Evolutionary conservation across 2,888 invertebrate genomes (phyloP).

Genomic region (Malthinus flaveolus): DNA sequence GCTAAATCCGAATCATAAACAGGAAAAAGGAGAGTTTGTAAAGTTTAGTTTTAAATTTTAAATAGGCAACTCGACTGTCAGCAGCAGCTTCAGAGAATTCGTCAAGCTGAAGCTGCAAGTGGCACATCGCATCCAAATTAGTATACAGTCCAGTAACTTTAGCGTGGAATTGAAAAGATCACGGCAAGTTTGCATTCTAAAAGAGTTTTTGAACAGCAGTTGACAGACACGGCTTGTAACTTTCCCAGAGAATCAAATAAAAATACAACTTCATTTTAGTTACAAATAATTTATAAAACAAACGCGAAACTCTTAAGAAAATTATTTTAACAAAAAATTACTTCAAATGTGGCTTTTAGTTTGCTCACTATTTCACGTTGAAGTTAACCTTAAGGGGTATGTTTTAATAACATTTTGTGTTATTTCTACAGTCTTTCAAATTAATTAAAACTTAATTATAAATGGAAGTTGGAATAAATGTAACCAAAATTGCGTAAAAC

Average conservation of each 20-base stretch:
- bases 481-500: conserved; percentile 25
- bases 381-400: no score
- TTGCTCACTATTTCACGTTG: no score
- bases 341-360: no score
- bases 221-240: conserved; percentile 33
- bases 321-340: no score
- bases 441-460: conserved; percentile 27
- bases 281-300: no score
- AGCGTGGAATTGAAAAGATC: conserved; percentile 45
- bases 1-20: conserved; percentile 32
- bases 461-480: conserved; percentile 13
- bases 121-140: conserved; percentile 44
- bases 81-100: conserved; percentile 41
- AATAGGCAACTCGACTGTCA: conserved; percentile 40
- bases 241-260: conserved; percentile 23
- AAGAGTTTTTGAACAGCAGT: conserved; percentile 34
- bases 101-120: conserved; percentile 42
- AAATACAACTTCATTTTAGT: conserved; percentile 11
- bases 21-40: conserved; percentile 33
- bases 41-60: conserved; percentile 41
- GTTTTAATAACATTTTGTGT: background rate
- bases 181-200: conserved; percentile 41
- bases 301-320: no score
- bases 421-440: conserved; percentile 9
- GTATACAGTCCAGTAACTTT: conserved; percentile 38